These are phyloP conservation scores for Euclidia mi DNA, from an alignment of 2,888 invertebrate genomes.

Conservation along the genomic window DNA sequence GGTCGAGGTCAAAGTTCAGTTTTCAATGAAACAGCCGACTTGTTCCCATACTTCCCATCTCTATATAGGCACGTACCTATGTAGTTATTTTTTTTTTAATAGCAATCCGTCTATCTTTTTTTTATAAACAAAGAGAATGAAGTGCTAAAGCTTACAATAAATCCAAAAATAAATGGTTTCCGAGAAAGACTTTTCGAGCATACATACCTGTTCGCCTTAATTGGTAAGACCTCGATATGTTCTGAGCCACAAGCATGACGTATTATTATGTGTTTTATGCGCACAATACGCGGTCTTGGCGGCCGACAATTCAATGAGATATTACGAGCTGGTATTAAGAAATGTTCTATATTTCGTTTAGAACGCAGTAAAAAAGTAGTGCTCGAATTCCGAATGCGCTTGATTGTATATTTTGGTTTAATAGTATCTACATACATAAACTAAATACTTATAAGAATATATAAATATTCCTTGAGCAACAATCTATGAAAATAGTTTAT, in stretches of 20 bases:
- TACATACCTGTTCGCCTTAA: constrained; percentile 12
- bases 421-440: too few relatives aligned
- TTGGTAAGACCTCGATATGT: constrained; percentile 17
- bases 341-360: too few relatives aligned
- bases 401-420: too few relatives aligned
- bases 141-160: neutral
- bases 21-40: too few relatives aligned
- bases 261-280: constrained; percentile 3
- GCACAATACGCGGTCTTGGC: neutral
- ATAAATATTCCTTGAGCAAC: too few relatives aligned
- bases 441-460: too few relatives aligned
- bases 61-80: too few relatives aligned
- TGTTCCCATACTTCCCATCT: too few relatives aligned
- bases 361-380: too few relatives aligned
- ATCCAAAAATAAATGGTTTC: constrained; percentile 25
- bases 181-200: constrained; percentile 18
- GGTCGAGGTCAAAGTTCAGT: too few relatives aligned
- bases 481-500: too few relatives aligned
- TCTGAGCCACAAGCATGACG: constrained; percentile 6
- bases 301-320: neutral
- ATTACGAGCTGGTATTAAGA: neutral
- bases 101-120: neutral
- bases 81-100: neutral
- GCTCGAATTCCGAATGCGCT: too few relatives aligned
- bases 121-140: neutral